These are phyloP conservation scores for Ciconia stormi DNA, from an alignment of 2,113 vertebrate species.

Conservation along the genomic window DNA sequence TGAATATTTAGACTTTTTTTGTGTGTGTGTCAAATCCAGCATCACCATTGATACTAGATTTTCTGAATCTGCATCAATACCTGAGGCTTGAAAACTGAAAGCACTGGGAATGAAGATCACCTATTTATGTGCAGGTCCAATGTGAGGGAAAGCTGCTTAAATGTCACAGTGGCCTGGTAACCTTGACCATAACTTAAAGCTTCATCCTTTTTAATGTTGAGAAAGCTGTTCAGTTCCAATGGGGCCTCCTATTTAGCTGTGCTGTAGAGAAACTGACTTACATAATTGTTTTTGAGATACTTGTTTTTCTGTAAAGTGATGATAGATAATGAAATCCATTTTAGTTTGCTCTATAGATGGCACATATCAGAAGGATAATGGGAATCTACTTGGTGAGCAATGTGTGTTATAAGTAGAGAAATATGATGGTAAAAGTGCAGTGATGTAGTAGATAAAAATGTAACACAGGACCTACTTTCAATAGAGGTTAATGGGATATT, in stretches of 20 bases:
- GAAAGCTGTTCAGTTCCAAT: not conserved
- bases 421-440: not conserved
- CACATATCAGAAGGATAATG: not conserved
- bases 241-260: not conserved
- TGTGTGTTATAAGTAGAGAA: conserved; percentile 14
- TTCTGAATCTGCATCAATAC: not conserved
- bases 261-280: not conserved
- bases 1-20: not conserved
- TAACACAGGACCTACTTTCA: not conserved
- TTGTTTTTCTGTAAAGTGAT: not conserved
- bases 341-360: not conserved
- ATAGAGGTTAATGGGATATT: not conserved
- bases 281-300: not conserved
- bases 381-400: not conserved
- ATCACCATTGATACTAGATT: not conserved
- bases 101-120: not conserved
- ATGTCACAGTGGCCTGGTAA: not conserved
- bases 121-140: not conserved
- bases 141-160: not conserved
- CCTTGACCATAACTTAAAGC: not conserved
- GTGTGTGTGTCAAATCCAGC: not conserved
- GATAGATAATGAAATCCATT: conserved; percentile 19
- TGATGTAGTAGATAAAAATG: conserved; percentile 3
- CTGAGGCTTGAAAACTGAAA: not conserved
- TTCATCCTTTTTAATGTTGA: not conserved